These are phyloP conservation scores for Siphlonurus alternatus DNA, from an alignment of 2,888 invertebrate genomes.

Conservation along the genomic window DNA sequence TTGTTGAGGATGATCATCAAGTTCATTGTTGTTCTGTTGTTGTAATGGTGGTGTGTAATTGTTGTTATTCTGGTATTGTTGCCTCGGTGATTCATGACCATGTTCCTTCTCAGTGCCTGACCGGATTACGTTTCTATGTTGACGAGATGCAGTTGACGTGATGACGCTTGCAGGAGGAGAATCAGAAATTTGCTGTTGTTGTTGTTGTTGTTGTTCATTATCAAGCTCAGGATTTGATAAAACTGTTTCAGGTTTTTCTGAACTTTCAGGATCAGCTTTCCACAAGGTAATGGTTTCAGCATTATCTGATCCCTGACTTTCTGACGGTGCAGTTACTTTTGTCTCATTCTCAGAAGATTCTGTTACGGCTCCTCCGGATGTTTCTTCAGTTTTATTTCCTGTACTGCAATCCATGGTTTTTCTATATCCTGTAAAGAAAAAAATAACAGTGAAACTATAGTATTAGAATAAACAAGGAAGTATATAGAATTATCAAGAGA, in stretches of 20 bases:
- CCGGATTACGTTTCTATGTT: not conserved
- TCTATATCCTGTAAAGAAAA: too few relatives aligned
- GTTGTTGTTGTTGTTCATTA: not conserved
- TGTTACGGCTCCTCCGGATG: not conserved
- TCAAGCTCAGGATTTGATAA: not conserved
- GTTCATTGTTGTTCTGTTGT: not conserved
- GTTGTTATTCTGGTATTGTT: too few relatives aligned
- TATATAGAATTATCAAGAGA: too few relatives aligned
- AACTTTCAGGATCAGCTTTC: not conserved
- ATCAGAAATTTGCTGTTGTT: too few relatives aligned
- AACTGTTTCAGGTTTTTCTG: not conserved
- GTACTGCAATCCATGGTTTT: not conserved
- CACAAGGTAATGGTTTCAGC: not conserved
- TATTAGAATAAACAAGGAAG: too few relatives aligned
- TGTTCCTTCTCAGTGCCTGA: not conserved
- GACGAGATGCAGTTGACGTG: not conserved
- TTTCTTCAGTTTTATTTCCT: not conserved
- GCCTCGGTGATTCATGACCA: not conserved
- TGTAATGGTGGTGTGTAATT: not conserved
- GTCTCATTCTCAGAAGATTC: not conserved
- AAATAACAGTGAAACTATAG: too few relatives aligned
- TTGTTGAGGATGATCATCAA: slow-evolving; percentile 23
- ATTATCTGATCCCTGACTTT: not conserved
- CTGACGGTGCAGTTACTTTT: not conserved
- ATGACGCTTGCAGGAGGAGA: not conserved